Base-by-base conservation (phyloP, 1,140 invertebrate genomes). In the Euwallacea similis region DNA sequence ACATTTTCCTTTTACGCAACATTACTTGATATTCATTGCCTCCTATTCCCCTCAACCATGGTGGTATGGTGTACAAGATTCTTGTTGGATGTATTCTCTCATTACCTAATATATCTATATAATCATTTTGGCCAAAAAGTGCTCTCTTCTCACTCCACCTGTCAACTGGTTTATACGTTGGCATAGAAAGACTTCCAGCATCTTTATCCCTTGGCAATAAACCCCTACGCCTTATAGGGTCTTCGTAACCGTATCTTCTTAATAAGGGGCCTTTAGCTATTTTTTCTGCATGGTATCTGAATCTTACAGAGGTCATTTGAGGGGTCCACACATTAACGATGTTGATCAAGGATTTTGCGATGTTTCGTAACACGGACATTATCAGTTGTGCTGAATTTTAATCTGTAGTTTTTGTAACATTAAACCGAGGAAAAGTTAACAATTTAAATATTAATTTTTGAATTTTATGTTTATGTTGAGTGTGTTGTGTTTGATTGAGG, bases 71-170 rank as follows among this genome's bases (percentile, higher is more conserved):
- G 74, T 96, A 95, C 2, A 95, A 77, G n/a, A 94, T 87, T 78
- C 86, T 89, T 0, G 90, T 89, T 0, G 95, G 95, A 82, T 95
- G 90, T 41, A 98, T 72, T 8, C 87, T 86, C 59, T 91, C 90
- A 79, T 90, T 88, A 3, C 95, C 95, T 42, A 98, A 84, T 62
- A 98, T 97, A 82, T 98, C 95, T 65, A 98, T 97, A 78, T 97
- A 98, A 83, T 98, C 96, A 85, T 98, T 98, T 80, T 98, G 95
- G 1, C 96, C 96, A 85, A 94, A 96, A 0, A 95, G 78, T 8
- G 94, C 94, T 79, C 87, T 86, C 74, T 89, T 90, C 75, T 89
- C 84, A 8, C 79, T 77, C 95, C 95, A 98, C 0, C 77, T 69
- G 83, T 95, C 86, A 75, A 84, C 87, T 0, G 92, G 91, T 70